Percentiles rank a stretch among this genome's conserved stretches.
Evolutionary conservation across 2,113 vertebrate genomes (phyloP).

Genomic region (Grammomys surdaster): DNA sequence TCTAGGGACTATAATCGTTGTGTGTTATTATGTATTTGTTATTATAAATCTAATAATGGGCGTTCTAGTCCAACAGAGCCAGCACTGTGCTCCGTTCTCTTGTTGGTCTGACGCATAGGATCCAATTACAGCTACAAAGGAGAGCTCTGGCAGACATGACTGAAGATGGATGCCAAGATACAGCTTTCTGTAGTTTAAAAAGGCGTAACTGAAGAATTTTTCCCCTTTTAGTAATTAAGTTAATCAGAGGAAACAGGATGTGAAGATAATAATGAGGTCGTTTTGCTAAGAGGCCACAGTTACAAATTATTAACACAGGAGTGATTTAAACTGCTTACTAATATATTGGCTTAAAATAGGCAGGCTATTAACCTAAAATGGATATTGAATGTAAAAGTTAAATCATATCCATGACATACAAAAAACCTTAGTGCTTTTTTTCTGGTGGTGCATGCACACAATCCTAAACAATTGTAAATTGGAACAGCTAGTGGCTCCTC

Average conservation of each 20-base stretch:
- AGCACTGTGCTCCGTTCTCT: constrained; percentile 72
- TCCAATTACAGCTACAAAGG: constrained; percentile 81
- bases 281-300: constrained; percentile 78
- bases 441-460: neutral
- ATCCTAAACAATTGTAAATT: neutral
- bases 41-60: constrained; percentile 53
- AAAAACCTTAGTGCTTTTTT: constrained; percentile 48
- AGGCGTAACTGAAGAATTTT: constrained; percentile 67
- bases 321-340: constrained; percentile 77
- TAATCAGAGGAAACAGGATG: constrained; percentile 79
- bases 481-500: neutral
- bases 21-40: constrained; percentile 51
- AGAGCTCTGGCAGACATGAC: constrained; percentile 72
- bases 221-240: constrained; percentile 75
- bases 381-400: constrained; percentile 60
- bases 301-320: constrained; percentile 77
- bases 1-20: constrained; percentile 40
- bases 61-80: constrained; percentile 57
- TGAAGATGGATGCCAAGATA: constrained; percentile 64
- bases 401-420: constrained; percentile 33
- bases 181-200: constrained; percentile 77
- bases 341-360: constrained; percentile 79
- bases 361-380: constrained; percentile 61
- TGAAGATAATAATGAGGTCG: constrained; percentile 77
- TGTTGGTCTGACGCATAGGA: constrained; percentile 72